phyloP scores from a whole-genome alignment of 2,113 vertebrate genomes.

The Diadophis punctatus region DNA sequence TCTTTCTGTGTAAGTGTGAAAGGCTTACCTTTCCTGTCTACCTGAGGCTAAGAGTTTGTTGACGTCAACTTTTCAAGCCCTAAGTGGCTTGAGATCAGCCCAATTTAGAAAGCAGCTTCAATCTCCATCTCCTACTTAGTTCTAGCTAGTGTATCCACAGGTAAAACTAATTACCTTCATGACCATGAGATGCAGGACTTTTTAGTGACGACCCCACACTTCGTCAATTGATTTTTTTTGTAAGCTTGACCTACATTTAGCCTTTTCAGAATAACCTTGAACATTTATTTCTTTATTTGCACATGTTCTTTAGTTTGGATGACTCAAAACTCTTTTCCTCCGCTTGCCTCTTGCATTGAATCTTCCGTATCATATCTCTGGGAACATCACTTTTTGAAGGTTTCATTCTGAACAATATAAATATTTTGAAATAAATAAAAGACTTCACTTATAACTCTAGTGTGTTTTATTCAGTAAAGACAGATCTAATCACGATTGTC shows the following conservation, averaged over 20 bases:
- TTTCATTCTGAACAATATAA: not conserved
- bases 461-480: constrained; percentile 70
- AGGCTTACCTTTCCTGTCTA: not conserved
- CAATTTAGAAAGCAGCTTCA: not conserved
- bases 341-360: not conserved
- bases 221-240: not conserved
- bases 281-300: not conserved
- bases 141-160: not conserved
- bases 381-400: not conserved
- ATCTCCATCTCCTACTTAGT: not conserved
- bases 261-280: not conserved
- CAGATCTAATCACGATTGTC: constrained; percentile 62
- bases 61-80: not conserved
- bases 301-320: not conserved
- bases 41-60: not conserved
- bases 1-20: not conserved
- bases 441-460: constrained; percentile 62
- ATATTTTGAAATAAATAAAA: not conserved
- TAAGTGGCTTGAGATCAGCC: not conserved
- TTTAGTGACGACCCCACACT: not conserved
- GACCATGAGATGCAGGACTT: not conserved
- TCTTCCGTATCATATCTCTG: not conserved
- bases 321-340: not conserved
- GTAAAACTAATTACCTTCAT: not conserved
- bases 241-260: not conserved